Percentiles rank a stretch among this genome's conserved stretches.
phyloP scores from a whole-genome alignment of 2,113 vertebrate species.

The Scatophagus argus region DNA sequence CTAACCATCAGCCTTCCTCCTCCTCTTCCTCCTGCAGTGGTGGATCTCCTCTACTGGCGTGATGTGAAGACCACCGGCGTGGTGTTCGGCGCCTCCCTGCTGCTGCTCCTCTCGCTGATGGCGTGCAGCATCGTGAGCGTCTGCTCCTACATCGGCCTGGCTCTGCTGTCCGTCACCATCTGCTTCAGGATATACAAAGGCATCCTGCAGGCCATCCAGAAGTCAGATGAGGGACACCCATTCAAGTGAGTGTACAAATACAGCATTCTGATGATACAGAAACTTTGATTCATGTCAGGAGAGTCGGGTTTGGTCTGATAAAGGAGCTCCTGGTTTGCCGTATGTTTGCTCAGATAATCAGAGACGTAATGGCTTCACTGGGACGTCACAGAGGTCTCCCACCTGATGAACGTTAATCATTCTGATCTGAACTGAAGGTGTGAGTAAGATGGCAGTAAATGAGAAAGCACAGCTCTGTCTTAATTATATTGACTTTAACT shows the following conservation, averaged over 20 bases:
- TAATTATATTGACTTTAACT: no score
- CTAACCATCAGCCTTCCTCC: not conserved
- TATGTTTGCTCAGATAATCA: no score
- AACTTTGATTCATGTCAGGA: no score
- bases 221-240: constrained; percentile 96
- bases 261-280: no score
- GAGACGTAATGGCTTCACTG: not conserved
- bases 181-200: constrained; percentile 98
- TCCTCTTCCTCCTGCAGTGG: constrained; percentile 83
- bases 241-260: constrained; percentile 97
- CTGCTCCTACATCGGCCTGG: constrained; percentile 93
- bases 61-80: constrained; percentile 95
- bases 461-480: no score
- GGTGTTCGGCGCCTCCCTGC: constrained; percentile 93
- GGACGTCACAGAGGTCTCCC: not conserved
- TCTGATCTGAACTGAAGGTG: no score
- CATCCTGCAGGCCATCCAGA: constrained; percentile 97
- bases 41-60: constrained; percentile 98
- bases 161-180: constrained; percentile 94
- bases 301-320: not conserved
- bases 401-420: constrained; percentile 19
- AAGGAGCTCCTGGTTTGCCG: not conserved
- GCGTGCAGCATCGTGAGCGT: constrained; percentile 98
- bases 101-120: constrained; percentile 95
- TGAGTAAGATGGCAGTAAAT: no score